Conservation (phyloP, 1,140 invertebrate species). For the Hormaphis cornu region DNA sequence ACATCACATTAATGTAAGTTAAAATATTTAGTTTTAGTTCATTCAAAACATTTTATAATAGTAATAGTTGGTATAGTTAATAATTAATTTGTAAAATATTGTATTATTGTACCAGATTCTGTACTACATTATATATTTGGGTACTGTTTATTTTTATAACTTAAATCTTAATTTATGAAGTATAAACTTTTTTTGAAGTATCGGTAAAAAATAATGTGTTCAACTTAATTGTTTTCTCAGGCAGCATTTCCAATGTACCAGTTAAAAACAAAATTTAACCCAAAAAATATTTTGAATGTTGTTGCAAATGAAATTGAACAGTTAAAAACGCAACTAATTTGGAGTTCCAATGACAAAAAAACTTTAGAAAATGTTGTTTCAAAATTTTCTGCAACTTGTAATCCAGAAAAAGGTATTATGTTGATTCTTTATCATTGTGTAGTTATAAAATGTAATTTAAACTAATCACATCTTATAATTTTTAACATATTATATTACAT, state of each 20-base stretch:
- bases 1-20: slow-evolving; percentile 6
- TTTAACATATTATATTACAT: too few species aligned
- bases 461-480: too few species aligned
- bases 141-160: too few species aligned
- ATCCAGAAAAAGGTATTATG: background rate
- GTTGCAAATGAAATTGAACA: background rate
- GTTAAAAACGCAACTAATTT: background rate
- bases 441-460: background rate
- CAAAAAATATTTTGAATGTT: background rate
- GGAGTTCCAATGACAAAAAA: background rate
- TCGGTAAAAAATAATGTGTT: too few species aligned
- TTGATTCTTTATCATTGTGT: background rate
- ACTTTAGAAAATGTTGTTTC: background rate
- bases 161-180: too few species aligned
- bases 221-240: background rate
- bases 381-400: background rate
- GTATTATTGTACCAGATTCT: too few species aligned
- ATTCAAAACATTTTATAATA: too few species aligned
- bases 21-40: background rate
- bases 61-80: too few species aligned
- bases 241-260: background rate
- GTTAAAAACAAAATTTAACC: background rate
- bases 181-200: too few species aligned
- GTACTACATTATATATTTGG: too few species aligned
- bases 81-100: too few species aligned